A percentile compares a stretch with the other conserved stretches of the same genome.
Evolutionary conservation across 2,113 vertebrate genomes (phyloP).

Genomic region (Butorides virescens): DNA sequence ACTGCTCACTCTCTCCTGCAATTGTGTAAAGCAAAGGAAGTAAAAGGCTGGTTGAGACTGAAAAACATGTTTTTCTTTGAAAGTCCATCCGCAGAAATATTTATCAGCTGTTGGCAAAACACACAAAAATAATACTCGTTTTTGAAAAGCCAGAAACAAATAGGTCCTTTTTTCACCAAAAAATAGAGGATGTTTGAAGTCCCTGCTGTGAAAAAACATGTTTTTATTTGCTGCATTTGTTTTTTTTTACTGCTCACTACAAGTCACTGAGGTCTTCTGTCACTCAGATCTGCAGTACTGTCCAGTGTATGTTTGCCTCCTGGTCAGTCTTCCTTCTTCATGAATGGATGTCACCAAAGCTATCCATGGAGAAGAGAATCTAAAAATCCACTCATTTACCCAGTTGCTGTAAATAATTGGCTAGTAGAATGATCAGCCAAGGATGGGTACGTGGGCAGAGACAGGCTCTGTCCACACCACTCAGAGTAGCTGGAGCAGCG

Average conservation of each 20-base stretch:
- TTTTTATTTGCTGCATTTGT: neutral
- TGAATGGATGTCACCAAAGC: neutral
- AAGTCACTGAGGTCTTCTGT: neutral
- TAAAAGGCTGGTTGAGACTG: conserved; percentile 39
- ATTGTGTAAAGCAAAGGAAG: conserved; percentile 66
- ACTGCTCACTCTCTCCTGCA: conserved; percentile 4
- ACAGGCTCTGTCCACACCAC: neutral
- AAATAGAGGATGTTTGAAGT: conserved; percentile 33
- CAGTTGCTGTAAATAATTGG: neutral
- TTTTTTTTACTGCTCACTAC: neutral
- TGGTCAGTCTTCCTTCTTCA: neutral
- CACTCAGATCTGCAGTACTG: neutral
- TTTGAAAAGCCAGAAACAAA: conserved; percentile 36
- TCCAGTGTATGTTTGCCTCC: neutral
- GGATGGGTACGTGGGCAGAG: neutral
- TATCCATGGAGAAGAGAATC: neutral
- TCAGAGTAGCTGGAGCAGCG: neutral
- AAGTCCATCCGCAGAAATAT: conserved; percentile 56
- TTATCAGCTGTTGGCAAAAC: conserved; percentile 62
- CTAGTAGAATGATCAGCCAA: neutral
- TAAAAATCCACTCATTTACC: neutral
- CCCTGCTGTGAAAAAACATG: neutral
- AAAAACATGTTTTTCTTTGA: conserved; percentile 77
- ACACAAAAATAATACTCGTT: conserved; percentile 25
- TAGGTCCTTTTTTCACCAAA: neutral